Conservation (phyloP, 2,888 invertebrate genomes). For the Brachyptera risi region DNA sequence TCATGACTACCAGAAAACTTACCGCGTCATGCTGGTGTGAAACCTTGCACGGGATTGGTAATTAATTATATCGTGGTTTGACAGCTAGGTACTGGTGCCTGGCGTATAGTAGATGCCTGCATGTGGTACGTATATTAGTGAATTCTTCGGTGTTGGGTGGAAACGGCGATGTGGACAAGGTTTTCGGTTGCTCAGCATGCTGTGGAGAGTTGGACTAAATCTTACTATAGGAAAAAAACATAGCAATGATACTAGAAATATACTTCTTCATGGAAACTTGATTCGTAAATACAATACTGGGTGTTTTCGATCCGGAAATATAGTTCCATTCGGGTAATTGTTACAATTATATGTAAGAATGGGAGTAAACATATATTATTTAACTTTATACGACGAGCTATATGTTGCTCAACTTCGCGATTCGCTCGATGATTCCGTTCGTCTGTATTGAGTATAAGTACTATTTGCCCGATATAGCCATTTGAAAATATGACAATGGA, state of each 20-base stretch:
- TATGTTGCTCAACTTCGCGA: too few species aligned
- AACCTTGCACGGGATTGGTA: conserved; percentile 5
- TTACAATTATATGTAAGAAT: too few species aligned
- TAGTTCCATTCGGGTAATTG: too few species aligned
- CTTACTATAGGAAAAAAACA: neutral
- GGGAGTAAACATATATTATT: too few species aligned
- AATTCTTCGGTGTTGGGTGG: neutral
- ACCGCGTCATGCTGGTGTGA: conserved; percentile 23
- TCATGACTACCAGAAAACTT: conserved; percentile 24
- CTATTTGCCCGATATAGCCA: too few species aligned
- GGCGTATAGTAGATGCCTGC: conserved; percentile 19
- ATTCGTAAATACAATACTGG: neutral
- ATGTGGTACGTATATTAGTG: conserved; percentile 11
- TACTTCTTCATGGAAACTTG: neutral
- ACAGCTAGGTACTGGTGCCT: conserved; percentile 16
- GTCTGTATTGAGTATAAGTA: too few species aligned
- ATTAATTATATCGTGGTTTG: conserved; percentile 24
- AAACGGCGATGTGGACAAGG: neutral
- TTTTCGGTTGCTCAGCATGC: too few species aligned
- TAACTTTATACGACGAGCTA: too few species aligned
- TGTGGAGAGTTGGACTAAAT: too few species aligned
- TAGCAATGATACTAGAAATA: neutral
- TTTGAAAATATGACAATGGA: too few species aligned
- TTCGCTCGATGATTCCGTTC: too few species aligned
- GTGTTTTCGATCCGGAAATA: neutral